These are phyloP conservation scores for Macrocentrus cingulum DNA, from an alignment of 1,140 invertebrate species.

Conservation along the genomic window DNA sequence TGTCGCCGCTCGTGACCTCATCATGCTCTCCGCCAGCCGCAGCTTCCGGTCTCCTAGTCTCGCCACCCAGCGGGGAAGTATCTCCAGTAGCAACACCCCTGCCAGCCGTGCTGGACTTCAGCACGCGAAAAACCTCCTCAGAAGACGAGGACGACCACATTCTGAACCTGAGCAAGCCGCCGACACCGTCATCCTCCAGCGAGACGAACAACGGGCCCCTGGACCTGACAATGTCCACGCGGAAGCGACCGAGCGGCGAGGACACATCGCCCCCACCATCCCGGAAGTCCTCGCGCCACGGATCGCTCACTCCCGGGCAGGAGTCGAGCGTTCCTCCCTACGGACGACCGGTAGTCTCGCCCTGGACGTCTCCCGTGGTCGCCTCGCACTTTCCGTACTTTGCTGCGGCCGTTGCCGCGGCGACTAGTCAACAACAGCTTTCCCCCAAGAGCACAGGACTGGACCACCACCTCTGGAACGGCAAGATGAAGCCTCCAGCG, in stretches of 20 bases:
- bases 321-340: no score
- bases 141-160: conserved; percentile 64
- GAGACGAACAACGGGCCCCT: conserved; percentile 73
- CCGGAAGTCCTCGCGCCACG: conserved; percentile 66
- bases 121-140: conserved; percentile 64
- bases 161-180: conserved; percentile 68
- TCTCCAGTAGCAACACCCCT: conserved; percentile 55
- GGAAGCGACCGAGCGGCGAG: conserved; percentile 70
- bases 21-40: conserved; percentile 62
- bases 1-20: conserved; percentile 65
- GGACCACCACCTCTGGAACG: conserved; percentile 72
- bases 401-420: conserved; percentile 74
- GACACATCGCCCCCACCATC: conserved; percentile 64
- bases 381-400: conserved; percentile 76
- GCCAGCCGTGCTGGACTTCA: conserved; percentile 75
- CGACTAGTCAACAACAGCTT: conserved; percentile 64
- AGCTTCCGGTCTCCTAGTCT: conserved; percentile 53
- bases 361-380: conserved; percentile 78
- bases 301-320: conserved; percentile 43
- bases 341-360: no score
- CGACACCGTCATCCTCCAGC: conserved; percentile 56
- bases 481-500: conserved; percentile 71
- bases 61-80: conserved; percentile 43
- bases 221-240: conserved; percentile 75
- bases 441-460: conserved; percentile 69